Conservation (phyloP, 1,140 invertebrate genomes). For the Drosophila pallidifrons region DNA sequence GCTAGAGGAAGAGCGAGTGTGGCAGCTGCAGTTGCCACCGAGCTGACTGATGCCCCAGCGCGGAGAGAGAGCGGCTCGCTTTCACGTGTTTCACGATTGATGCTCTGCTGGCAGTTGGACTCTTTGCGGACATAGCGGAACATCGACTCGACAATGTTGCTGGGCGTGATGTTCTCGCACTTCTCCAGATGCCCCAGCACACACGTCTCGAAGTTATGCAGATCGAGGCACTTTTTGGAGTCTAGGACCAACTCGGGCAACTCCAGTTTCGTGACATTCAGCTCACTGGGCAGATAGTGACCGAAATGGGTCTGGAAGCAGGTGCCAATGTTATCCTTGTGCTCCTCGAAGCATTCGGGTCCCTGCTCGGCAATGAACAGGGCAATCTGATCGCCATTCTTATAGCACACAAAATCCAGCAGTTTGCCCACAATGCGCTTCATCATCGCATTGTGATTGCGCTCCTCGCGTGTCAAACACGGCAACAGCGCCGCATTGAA, state of each 20-base stretch:
- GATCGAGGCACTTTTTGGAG: slow-evolving; percentile 83
- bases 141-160: slow-evolving; percentile 91
- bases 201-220: slow-evolving; percentile 88
- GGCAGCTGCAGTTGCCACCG: background rate
- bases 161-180: slow-evolving; percentile 90
- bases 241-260: slow-evolving; percentile 73
- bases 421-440: slow-evolving; percentile 89
- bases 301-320: slow-evolving; percentile 88
- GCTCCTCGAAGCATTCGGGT: slow-evolving; percentile 89
- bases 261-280: slow-evolving; percentile 26
- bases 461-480: slow-evolving; percentile 88
- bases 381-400: slow-evolving; percentile 93
- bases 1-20: background rate
- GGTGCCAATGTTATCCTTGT: slow-evolving; percentile 87
- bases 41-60: background rate
- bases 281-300: slow-evolving; percentile 84
- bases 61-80: background rate
- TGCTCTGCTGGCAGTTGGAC: slow-evolving; percentile 67
- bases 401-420: slow-evolving; percentile 90
- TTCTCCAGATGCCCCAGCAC: slow-evolving; percentile 88
- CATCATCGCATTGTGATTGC: slow-evolving; percentile 84
- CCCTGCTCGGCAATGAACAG: slow-evolving; percentile 92
- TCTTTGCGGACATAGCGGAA: slow-evolving; percentile 88
- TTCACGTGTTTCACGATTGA: slow-evolving; percentile 44
- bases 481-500: slow-evolving; percentile 87